Base-by-base conservation (phyloP, 2,113 vertebrate genomes). In the Anolis sagrei region DNA sequence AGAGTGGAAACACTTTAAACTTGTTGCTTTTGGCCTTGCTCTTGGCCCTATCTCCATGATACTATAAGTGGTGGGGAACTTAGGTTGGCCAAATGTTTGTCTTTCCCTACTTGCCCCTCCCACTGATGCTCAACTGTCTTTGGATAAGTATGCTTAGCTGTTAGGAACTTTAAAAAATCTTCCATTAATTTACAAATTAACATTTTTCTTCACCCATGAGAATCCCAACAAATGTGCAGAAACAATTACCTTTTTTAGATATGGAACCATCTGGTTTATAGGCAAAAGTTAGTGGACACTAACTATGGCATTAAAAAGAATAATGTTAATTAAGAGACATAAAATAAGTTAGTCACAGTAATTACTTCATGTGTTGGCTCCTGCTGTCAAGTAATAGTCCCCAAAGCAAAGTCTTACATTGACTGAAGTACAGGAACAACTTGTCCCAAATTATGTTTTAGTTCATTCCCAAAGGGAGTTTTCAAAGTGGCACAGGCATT, bases 381-480 rank as follows among this genome's bases (percentile, higher is more conserved):
- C 32, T 83, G 70, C 21, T 83, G 54, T 29, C 36, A 74, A 62
- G 70, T 44, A 73, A 82, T 69, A 58, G 34, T 73, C 69, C n/a
- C 29, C 14, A 61, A 78, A 61, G 1, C 61, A 58, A 23, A 5
- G 51, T 61, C n/a, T 78, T 34, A 58, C 76, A 78, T 54, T 61
- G n/a, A 61, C n/a, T 61, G 36, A 48, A 39, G 9, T 75, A 23
- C 19, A 39, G 72, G 3, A 36, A 27, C 54, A 58, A 16, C 54
- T 18, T 58, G 54, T 58, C 54, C 54, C 18, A 13, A 32, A 3
- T 5, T 32, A 32, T 18, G 18, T 14, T 81, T 81, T 73, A 23
- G 16, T 58, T 32, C 34, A 25, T 10, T n/a, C 54, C 49, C 69
- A 51, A 82, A 82, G 29, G 23, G 11, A 82, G 48, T 32, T 82